Evolutionary conservation across 1,140 invertebrate genomes (phyloP), one percentile per base, ranked within the genome.

Genomic region (Drosophila varians): DNA sequence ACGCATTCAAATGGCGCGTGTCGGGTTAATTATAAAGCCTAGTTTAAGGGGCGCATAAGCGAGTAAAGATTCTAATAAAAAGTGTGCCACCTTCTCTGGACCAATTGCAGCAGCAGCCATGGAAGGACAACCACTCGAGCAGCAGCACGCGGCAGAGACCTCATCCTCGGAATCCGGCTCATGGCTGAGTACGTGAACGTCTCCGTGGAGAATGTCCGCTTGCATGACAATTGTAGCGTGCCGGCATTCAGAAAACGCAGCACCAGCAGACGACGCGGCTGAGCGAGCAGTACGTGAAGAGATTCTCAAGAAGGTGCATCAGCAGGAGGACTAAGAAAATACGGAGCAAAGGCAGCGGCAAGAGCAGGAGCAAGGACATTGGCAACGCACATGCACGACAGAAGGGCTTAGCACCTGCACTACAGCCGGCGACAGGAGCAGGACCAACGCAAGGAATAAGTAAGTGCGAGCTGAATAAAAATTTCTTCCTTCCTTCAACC

Each of bases 161-260:
- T 19, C 42, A 42, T 47, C 21, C 60, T 18, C 23, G 23, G 42
- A 36, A 61, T 21, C 42, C 60, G 4, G 11, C 26, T 26, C 54
- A 12, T 45, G 55, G 76, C 51, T 73, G 61, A 86, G 77, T 65
- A 86, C 77, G 82, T 87, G 77, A 82, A 61, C 61, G 77, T 74
- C 77, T 77, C 48, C 49, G 55, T 45, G 61, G 56, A 74, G 84
- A 86, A 86, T 86, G 80, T 70, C 66, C 66, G 80, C 77, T 86
- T 87, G 80, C 82, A 87, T 86, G 80, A 86, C 80, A 86, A 86
- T 86, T 87, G 82, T 80, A 87, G 82, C 82, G 77, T 87, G 80
- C 76, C 75, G 73, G 82, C 82, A 87, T 87, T 87, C 69, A 87
- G 69, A 84, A 74, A 84, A 80, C 80, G 76, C 75, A 86, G 72